Evolutionary conservation across 2,113 vertebrate genomes (phyloP), one percentile per base, ranked within the genome.

Genomic region (Greenwoodochromis staneri): DNA sequence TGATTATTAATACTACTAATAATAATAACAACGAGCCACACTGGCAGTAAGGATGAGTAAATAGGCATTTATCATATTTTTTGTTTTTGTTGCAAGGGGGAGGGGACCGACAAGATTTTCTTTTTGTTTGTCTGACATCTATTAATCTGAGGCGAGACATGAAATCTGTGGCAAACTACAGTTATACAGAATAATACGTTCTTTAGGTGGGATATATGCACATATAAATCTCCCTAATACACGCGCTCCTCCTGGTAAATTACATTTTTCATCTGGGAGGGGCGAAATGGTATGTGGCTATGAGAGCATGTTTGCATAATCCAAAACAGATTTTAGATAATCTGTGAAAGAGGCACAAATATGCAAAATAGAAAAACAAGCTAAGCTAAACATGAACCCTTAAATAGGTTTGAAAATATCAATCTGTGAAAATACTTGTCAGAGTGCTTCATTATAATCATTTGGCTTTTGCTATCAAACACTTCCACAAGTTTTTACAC

Each of bases 281-380:
- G 71, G 89, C 49, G 57, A 38, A 57, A 36, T 7, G 87, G 49
- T 53, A 59, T 29, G 14, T 12, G 85, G 38, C 76, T 82, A n/a
- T 66, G 76, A 87, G 54, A 82, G 55, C 82, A 19, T 91, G 90
- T 92, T 94, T 91, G 83, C 87, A 90, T 96, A 96, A 96, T 96
- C 95, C 95, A 90, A 93, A 96, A 95, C 95, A 95, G 93, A 96
- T 95, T 95, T 95, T 11, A 81, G 88, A 95, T 96, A 94, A 96
- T 95, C 96, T 96, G 90, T 90, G 93, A 94, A 91, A 88, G 88
- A 93, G 83, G 91, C 90, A 86, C 83, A 94, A 86, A 94, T 61
- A 83, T 71, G 78, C 66, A 76, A 84, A 80, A 85, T 47, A 73
- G 59, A 91, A 95, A 94, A 93, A 96, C 90, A 92, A 92, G 85